phyloP scores from a whole-genome alignment of 30 jellyfish, hydroid and myxozoan genomes.

The Catostylus mosaicus region DNA sequence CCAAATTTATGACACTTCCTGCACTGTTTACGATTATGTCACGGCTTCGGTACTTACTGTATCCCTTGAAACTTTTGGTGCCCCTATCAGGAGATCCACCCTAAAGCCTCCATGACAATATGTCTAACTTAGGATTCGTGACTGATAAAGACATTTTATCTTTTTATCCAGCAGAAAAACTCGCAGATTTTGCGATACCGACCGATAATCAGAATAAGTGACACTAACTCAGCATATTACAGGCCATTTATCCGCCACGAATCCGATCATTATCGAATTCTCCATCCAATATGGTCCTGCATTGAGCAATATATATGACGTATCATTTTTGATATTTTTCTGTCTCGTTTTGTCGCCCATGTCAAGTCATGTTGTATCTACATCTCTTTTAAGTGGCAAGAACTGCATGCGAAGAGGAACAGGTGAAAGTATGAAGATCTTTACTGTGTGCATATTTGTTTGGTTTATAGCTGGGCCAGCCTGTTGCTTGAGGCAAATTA shows the following conservation, averaged over 20 bases:
- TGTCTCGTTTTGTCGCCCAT: neutral
- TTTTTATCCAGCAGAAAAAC: neutral
- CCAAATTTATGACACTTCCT: too few relatives aligned
- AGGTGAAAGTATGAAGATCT: neutral
- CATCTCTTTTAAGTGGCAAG: too few relatives aligned
- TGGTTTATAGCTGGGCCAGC: neutral
- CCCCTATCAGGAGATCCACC: too few relatives aligned
- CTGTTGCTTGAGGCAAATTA: neutral
- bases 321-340: neutral
- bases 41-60: too few relatives aligned
- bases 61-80: too few relatives aligned
- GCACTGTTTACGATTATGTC: too few relatives aligned
- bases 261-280: neutral
- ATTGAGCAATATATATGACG: neutral
- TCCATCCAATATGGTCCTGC: conserved; percentile 1
- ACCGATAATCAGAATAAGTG: neutral
- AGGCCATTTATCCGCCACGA: neutral
- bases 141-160: neutral
- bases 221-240: neutral
- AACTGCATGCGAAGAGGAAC: neutral
- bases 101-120: neutral
- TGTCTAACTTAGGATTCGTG: neutral
- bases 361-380: too few relatives aligned
- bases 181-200: neutral
- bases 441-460: neutral